Conservation (phyloP, 2,113 vertebrate genomes). For the Dipodomys stephensi region DNA sequence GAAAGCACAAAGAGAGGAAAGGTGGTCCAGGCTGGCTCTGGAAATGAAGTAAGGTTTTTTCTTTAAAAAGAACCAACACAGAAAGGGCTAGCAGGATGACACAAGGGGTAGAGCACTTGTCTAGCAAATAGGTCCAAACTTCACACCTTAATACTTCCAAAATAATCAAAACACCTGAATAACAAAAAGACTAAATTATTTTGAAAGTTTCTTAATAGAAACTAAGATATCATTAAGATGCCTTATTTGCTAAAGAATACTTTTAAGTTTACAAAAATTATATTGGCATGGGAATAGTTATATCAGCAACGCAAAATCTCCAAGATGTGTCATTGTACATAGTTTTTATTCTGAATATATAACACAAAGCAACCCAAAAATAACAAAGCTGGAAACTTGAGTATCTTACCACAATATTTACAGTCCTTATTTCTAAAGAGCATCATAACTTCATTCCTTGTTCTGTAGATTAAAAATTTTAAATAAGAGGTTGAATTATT, state of each 20-base stretch:
- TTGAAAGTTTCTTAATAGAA: background rate
- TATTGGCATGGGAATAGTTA: background rate
- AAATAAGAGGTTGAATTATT: background rate
- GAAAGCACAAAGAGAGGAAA: too few relatives aligned
- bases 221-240: background rate
- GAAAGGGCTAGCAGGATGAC: too few relatives aligned
- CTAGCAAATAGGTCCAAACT: too few relatives aligned
- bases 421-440: background rate
- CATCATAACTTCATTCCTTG: background rate
- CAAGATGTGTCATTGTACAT: background rate
- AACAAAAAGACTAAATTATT: background rate
- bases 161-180: background rate
- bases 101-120: too few relatives aligned
- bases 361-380: background rate
- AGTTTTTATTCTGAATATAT: background rate
- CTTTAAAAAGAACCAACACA: too few relatives aligned
- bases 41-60: too few relatives aligned
- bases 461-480: constrained; percentile 13
- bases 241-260: background rate
- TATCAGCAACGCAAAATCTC: background rate
- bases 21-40: too few relatives aligned
- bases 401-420: background rate
- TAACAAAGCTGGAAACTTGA: background rate
- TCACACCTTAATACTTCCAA: background rate
- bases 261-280: background rate